These are phyloP conservation scores for Strigamia transsilvanica DNA, from an alignment of 2,888 invertebrate species.

Conservation along the genomic window DNA sequence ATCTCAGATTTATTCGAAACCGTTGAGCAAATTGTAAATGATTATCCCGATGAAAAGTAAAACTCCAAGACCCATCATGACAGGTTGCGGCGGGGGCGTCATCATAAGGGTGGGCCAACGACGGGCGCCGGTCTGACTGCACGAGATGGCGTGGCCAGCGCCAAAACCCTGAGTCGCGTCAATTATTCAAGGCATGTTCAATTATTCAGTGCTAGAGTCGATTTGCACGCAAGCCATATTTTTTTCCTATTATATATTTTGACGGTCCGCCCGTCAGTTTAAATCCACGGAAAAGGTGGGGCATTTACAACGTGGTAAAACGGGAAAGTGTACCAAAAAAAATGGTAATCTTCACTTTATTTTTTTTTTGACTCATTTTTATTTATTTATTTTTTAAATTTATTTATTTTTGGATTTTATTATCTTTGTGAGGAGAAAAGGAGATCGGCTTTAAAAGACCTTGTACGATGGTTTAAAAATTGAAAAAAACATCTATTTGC, in stretches of 20 bases:
- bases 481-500: neutral
- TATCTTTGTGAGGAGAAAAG: neutral
- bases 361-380: neutral
- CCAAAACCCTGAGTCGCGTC: slow-evolving; percentile 46
- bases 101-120: slow-evolving; percentile 42
- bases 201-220: slow-evolving; percentile 39
- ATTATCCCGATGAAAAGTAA: slow-evolving; percentile 27
- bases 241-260: slow-evolving; percentile 5
- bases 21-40: slow-evolving; percentile 5
- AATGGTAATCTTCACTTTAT: neutral
- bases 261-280: slow-evolving; percentile 29
- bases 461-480: neutral
- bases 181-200: slow-evolving; percentile 47
- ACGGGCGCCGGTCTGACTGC: slow-evolving; percentile 49
- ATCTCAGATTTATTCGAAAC: neutral
- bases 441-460: neutral
- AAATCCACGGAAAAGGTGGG: neutral
- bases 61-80: slow-evolving; percentile 28
- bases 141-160: slow-evolving; percentile 49
- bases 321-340: neutral
- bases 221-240: slow-evolving; percentile 34
- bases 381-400: neutral
- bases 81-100: slow-evolving; percentile 48
- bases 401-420: neutral
- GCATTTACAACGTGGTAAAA: neutral